phyloP scores from a whole-genome alignment of 2,797 vertebrate genomes.

The Anas georgica region DNA sequence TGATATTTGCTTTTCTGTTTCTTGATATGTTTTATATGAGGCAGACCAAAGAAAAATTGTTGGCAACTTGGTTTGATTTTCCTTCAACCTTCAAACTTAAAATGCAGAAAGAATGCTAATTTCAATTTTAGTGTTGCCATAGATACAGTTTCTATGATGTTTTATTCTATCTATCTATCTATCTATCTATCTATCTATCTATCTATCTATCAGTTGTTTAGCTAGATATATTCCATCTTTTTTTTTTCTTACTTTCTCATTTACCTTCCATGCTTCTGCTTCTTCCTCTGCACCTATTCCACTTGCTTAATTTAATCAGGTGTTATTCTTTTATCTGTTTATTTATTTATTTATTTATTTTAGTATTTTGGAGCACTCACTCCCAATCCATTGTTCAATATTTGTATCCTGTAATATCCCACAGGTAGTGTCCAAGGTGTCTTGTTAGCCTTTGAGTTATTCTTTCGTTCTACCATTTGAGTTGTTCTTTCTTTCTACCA shows the following conservation, averaged over 20 bases:
- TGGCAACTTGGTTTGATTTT: slow-evolving; percentile 31
- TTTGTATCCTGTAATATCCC: background rate
- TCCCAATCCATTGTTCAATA: background rate
- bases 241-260: background rate
- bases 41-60: slow-evolving; percentile 29
- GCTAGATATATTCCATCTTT: background rate
- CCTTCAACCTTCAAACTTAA: slow-evolving; percentile 46
- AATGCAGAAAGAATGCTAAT: slow-evolving; percentile 45
- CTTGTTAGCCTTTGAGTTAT: background rate
- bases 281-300: background rate
- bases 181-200: background rate
- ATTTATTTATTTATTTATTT: background rate
- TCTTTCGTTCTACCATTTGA: background rate
- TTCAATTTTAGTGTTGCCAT: slow-evolving; percentile 55
- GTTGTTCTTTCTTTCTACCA: background rate
- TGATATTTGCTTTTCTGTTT: slow-evolving; percentile 20
- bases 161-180: background rate
- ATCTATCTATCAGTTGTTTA: background rate
- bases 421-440: background rate
- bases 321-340: background rate
- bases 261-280: background rate
- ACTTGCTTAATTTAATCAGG: background rate
- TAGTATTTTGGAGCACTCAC: background rate
- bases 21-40: slow-evolving; percentile 22
- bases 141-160: slow-evolving; percentile 40